Percentiles rank a stretch among this genome's conserved stretches.
phyloP scores from a whole-genome alignment of 2,888 invertebrate species.

The Rotaria socialis region DNA sequence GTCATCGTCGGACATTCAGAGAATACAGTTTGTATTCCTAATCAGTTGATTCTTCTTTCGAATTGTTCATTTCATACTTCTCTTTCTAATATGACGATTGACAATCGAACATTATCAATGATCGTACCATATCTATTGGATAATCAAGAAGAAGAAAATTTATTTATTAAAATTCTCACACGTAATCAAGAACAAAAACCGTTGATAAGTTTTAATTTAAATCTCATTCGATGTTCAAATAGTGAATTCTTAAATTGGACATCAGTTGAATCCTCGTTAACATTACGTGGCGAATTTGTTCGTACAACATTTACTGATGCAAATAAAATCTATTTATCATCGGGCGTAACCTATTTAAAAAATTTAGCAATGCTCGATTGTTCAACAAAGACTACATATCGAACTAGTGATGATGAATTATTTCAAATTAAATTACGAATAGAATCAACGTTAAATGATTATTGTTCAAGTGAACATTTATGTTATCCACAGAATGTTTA shows the following conservation, averaged over 20 bases:
- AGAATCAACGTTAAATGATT: slow-evolving; percentile 22
- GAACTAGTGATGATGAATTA: neutral
- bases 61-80: neutral
- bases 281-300: slow-evolving; percentile 23
- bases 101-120: slow-evolving; percentile 22
- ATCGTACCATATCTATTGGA: neutral
- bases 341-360: neutral
- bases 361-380: neutral
- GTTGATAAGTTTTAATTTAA: neutral
- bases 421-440: slow-evolving; percentile 5
- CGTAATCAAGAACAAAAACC: neutral
- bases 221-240: neutral
- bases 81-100: neutral
- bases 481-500: slow-evolving; percentile 10
- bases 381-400: neutral
- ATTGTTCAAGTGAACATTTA: neutral
- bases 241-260: neutral
- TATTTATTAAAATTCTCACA: neutral
- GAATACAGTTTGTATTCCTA: neutral
- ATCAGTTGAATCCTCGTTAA: slow-evolving; percentile 5
- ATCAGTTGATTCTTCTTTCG: neutral
- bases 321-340: slow-evolving; percentile 22
- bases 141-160: neutral
- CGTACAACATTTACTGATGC: neutral
- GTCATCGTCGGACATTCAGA: slow-evolving; percentile 1